phyloP scores from a whole-genome alignment of 2,888 invertebrate species.

The Xylocampa areola region DNA sequence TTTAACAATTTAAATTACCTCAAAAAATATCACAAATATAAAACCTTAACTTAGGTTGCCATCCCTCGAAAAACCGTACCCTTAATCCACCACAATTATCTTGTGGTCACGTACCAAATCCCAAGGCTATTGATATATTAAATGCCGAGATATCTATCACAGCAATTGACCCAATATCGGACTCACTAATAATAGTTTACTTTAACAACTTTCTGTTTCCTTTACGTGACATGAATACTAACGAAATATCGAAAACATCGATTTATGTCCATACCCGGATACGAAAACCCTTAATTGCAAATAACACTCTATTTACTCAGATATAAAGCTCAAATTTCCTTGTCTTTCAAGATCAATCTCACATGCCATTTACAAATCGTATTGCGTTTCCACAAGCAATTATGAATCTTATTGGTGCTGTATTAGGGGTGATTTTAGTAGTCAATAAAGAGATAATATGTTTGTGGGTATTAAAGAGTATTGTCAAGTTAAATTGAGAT shows the following conservation, averaged over 20 bases:
- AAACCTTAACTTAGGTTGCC: no score
- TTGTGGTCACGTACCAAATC: no score
- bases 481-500: slow-evolving; percentile 42
- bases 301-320: neutral
- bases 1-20: no score
- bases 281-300: neutral
- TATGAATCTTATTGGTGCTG: neutral
- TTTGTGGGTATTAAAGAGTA: slow-evolving; percentile 18
- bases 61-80: no score
- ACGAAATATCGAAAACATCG: slow-evolving; percentile 37
- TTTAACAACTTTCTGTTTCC: slow-evolving; percentile 52
- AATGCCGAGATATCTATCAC: slow-evolving; percentile 14
- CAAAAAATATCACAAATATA: no score
- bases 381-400: neutral
- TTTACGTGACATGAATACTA: slow-evolving; percentile 52
- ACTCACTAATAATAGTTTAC: slow-evolving; percentile 39
- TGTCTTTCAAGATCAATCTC: slow-evolving; percentile 1
- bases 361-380: slow-evolving; percentile 8
- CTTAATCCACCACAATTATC: no score
- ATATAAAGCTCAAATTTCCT: slow-evolving; percentile 17
- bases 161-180: slow-evolving; percentile 28
- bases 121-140: no score
- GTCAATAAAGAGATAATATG: neutral
- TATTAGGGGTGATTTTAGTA: slow-evolving; percentile 2
- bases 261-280: slow-evolving; percentile 11